phyloP scores from a whole-genome alignment of 1,140 invertebrate genomes.

The Drosophila arawakana region DNA sequence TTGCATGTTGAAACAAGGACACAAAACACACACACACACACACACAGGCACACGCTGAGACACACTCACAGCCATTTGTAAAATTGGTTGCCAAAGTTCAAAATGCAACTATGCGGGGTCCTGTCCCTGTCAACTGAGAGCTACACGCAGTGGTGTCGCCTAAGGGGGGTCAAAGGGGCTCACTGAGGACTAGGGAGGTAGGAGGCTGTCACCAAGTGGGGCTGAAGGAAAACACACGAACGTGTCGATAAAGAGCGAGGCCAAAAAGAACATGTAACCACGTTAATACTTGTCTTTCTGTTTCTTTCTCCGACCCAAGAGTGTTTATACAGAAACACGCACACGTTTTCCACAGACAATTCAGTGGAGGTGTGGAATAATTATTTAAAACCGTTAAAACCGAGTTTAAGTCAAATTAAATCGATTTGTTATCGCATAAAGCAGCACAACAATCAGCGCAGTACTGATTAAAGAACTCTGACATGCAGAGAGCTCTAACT shows the following conservation, averaged over 20 bases:
- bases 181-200: too few relatives aligned
- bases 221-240: conserved; percentile 31
- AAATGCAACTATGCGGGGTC: conserved; percentile 51
- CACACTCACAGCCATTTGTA: conserved; percentile 1
- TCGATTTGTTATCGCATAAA: not conserved
- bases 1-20: conserved; percentile 73
- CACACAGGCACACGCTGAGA: conserved; percentile 3
- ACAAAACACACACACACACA: conserved; percentile 42
- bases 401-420: not conserved
- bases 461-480: too few relatives aligned
- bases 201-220: conserved; percentile 18
- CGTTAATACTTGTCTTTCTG: conserved; percentile 3
- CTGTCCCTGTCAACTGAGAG: conserved; percentile 38
- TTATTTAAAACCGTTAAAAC: not conserved
- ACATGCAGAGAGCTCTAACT: too few relatives aligned
- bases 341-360: conserved; percentile 3
- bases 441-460: not conserved
- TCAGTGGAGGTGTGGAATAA: not conserved
- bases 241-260: conserved; percentile 14
- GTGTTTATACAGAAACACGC: conserved; percentile 3
- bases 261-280: conserved; percentile 23
- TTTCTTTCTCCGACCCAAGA: not conserved
- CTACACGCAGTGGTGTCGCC: not conserved
- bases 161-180: not conserved
- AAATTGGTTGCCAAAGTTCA: conserved; percentile 53